Conservation (phyloP, 2,113 vertebrate species). For the Oreotrochilus melanogaster region DNA sequence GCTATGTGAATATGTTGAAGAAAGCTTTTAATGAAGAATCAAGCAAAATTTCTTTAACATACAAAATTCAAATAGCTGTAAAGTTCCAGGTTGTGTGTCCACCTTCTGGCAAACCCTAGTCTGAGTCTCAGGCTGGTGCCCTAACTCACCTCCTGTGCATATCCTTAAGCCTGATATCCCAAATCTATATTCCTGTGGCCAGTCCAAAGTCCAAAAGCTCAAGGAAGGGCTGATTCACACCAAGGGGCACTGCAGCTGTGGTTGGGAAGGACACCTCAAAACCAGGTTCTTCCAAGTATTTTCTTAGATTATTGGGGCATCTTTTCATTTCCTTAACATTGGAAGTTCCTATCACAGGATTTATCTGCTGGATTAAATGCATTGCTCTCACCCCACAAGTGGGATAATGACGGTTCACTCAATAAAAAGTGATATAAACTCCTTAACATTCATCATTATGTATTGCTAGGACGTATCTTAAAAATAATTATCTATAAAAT, state of each 20-base stretch:
- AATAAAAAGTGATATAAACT: not conserved
- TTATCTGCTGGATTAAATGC: not conserved
- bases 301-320: not conserved
- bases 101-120: not conserved
- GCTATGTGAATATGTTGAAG: not conserved
- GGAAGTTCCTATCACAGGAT: not conserved
- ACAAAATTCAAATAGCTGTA: not conserved
- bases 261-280: not conserved
- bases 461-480: not conserved
- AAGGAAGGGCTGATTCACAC: not conserved
- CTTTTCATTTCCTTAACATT: not conserved
- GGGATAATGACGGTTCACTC: not conserved
- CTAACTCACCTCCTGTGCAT: not conserved
- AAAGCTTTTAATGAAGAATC: not conserved
- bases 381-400: not conserved
- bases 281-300: not conserved
- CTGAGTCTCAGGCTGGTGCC: not conserved
- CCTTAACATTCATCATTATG: not conserved
- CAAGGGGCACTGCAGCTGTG: rapidly evolving
- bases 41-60: not conserved
- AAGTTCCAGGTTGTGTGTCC: not conserved
- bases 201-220: not conserved
- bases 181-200: not conserved
- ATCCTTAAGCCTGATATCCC: not conserved
- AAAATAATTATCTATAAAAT: not conserved